A percentile compares a stretch with the other conserved stretches of the same genome.
These are phyloP conservation scores for Pelobates cultripes DNA, from an alignment of 2,797 vertebrate genomes.

Conservation along the genomic window DNA sequence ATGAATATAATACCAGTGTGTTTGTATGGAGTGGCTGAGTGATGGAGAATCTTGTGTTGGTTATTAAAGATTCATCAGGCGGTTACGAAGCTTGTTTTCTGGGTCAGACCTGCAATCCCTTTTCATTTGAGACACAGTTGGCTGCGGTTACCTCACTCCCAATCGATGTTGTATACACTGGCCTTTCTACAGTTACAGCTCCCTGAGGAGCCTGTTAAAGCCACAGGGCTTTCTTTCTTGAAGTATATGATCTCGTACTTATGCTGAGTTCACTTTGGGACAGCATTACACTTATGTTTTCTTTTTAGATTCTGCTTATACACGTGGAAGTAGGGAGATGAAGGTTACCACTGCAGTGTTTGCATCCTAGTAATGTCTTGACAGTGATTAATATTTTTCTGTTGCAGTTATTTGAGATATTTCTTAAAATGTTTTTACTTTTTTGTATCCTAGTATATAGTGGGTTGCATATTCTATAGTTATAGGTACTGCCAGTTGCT, in stretches of 20 bases:
- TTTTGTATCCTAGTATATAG: no score
- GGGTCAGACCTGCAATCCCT: slow-evolving; percentile 78
- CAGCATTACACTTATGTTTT: not conserved
- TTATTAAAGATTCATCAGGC: slow-evolving; percentile 79
- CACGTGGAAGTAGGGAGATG: no score
- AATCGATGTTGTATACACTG: slow-evolving; percentile 74
- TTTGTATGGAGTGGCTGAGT: slow-evolving; percentile 56
- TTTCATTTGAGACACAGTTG: slow-evolving; percentile 79
- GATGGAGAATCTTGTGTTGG: slow-evolving; percentile 73
- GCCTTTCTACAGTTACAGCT: slow-evolving; percentile 69
- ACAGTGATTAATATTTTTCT: no score
- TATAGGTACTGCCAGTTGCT: no score
- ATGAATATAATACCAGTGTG: slow-evolving; percentile 32
- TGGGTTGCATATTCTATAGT: no score
- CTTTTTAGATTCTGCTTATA: no score
- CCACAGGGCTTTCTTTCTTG: slow-evolving; percentile 51
- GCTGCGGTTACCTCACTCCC: slow-evolving; percentile 82
- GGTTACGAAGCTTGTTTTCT: slow-evolving; percentile 80
- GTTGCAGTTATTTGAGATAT: no score
- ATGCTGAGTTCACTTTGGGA: slow-evolving; percentile 36
- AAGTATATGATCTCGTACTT: slow-evolving; percentile 26
- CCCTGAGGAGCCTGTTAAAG: slow-evolving; percentile 70
- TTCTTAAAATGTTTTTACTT: no score
- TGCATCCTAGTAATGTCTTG: no score
- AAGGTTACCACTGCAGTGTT: no score